phyloP scores from a whole-genome alignment of 2,797 vertebrate species.

The Ctenopoma kingsleyae region DNA sequence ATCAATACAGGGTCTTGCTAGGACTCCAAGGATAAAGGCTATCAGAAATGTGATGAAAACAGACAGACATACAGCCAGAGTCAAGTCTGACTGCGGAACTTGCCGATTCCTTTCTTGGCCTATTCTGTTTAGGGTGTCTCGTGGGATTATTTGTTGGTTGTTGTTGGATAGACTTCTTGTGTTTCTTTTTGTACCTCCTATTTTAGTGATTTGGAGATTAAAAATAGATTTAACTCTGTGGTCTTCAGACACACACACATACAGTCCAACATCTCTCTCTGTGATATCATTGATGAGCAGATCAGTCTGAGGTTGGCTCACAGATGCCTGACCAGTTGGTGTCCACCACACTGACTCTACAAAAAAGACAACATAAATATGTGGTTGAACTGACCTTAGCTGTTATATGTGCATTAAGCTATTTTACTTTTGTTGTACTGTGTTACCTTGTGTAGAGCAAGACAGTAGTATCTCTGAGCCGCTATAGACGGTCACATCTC shows the following conservation, averaged over 20 bases:
- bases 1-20: slow-evolving; percentile 87
- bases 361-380: slow-evolving; percentile 31
- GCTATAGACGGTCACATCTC: slow-evolving; percentile 67
- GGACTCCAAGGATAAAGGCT: slow-evolving; percentile 90
- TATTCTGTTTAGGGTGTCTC: neutral
- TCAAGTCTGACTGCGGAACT: slow-evolving; percentile 66
- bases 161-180: slow-evolving; percentile 56
- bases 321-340: slow-evolving; percentile 76
- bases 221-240: slow-evolving; percentile 71
- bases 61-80: slow-evolving; percentile 88
- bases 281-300: slow-evolving; percentile 70
- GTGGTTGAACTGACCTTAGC: slow-evolving; percentile 1
- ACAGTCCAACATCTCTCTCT: slow-evolving; percentile 74
- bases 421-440: neutral
- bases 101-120: slow-evolving; percentile 14
- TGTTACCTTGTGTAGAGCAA: slow-evolving; percentile 78
- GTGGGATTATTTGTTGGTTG: slow-evolving; percentile 21
- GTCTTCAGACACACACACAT: slow-evolving; percentile 73
- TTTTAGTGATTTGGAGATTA: slow-evolving; percentile 72
- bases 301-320: slow-evolving; percentile 61
- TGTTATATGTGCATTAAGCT: neutral
- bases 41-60: slow-evolving; percentile 89
- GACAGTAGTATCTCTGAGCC: slow-evolving; percentile 78
- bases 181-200: slow-evolving; percentile 59
- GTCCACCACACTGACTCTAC: slow-evolving; percentile 84